Conservation (phyloP, 2,888 invertebrate genomes). For the Molorchus minor region DNA sequence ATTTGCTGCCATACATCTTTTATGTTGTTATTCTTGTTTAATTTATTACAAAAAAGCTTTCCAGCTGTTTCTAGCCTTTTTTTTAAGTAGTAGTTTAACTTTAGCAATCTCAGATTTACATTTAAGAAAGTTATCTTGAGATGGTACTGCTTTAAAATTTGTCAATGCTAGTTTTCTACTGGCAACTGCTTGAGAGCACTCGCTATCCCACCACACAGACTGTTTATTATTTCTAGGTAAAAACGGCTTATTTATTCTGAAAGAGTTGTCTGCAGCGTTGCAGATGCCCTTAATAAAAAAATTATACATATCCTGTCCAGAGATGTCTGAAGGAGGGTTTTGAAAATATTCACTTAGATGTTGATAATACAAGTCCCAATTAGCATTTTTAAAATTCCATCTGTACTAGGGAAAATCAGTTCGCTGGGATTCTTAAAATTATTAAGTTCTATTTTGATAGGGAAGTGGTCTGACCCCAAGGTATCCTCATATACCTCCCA, state of each 20-base stretch:
- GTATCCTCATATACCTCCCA: background rate
- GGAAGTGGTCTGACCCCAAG: background rate
- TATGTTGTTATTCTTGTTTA: background rate
- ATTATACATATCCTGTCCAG: conserved; percentile 1
- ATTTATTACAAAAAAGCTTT: background rate
- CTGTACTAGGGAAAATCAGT: background rate
- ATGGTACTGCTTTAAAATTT: background rate
- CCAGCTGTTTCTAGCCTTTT: background rate
- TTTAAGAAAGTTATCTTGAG: background rate
- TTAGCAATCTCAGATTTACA: conserved; percentile 1
- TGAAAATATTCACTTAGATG: background rate
- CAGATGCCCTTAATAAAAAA: background rate
- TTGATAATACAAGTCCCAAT: background rate
- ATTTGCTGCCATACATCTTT: background rate
- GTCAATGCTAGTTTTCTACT: background rate
- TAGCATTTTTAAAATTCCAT: background rate
- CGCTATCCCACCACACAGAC: background rate
- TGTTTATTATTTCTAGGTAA: background rate
- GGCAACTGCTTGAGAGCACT: background rate
- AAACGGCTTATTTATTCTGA: background rate
- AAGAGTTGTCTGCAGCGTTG: background rate
- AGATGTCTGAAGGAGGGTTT: background rate
- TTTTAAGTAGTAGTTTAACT: background rate
- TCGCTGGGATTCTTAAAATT: background rate
- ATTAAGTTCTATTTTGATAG: background rate